Evolutionary conservation across 64 coral and sea anemone species (phyloP), one percentile per base, ranked within the genome.

Genomic region (Catalaphyllia jardinei): DNA sequence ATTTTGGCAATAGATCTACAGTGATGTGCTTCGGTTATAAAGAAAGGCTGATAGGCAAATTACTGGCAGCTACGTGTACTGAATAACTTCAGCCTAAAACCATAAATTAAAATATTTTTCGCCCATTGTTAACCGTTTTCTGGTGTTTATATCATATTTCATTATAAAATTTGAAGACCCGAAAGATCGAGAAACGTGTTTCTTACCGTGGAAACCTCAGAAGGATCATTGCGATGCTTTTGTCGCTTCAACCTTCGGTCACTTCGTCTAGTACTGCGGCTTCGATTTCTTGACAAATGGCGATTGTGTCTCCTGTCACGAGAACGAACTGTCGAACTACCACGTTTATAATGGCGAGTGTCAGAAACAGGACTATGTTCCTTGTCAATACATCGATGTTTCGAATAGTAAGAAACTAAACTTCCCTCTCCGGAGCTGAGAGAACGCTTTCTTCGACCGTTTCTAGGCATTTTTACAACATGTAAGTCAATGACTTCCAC

Each of bases 381-480:
- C 38, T 60, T 93, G 71, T 89, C 75, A 22, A 87, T 20, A 83
- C 78, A 91, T 76, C 38, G 74, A 55, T 87, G 87, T 59, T 86
- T 92, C 55, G 93, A 89, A 46, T 87, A 89, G 75, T 92, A 93
- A 20, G 64, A 92, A 24, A 89, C 20, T 55, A 78, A 29, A 81
- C 90, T 89, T 11, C 63, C 87, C 71, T 92, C 89, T 83, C 87
- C 86, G 15, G 93, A 93, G 49, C 92, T 94, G 29, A 76, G 67
- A 74, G 90, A 94, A 42, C 96, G 93, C 64, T 94, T 73, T 89
- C 90, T 98, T 30, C 90, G 71, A 33, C 79, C 83, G 79, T 52
- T 90, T 64, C 93, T 92, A 46, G 93, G 96, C 96, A 98, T 96
- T 87, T 76, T 93, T n/a, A n/a, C n/a, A n/a, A n/a, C n/a, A n/a